Evolutionary conservation across 2,888 invertebrate species (phyloP).

Genomic region (Aspidiotus destructor): DNA sequence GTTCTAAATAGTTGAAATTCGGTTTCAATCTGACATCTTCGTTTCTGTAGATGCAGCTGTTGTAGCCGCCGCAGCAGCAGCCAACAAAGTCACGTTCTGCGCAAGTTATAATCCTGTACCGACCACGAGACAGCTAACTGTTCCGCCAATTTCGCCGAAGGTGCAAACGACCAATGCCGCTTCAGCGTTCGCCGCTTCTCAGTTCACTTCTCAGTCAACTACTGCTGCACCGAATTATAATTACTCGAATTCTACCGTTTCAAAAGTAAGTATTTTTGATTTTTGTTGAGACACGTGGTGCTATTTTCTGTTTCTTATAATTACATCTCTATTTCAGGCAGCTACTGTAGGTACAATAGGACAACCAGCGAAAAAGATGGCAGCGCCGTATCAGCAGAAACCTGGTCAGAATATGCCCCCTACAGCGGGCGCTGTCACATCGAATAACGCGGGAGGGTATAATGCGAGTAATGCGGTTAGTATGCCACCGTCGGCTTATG

Average conservation of each 20-base stretch:
- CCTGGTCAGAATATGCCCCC: background rate
- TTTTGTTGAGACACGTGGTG: background rate
- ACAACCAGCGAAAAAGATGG: conserved; percentile 20
- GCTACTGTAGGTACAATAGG: conserved; percentile 26
- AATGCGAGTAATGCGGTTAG: conserved; percentile 1
- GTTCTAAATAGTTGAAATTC: background rate
- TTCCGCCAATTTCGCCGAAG: conserved; percentile 15
- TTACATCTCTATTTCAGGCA: background rate
- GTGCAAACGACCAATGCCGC: conserved; percentile 5
- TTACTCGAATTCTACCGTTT: background rate
- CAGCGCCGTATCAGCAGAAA: conserved; percentile 15
- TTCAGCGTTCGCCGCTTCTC: conserved; percentile 11
- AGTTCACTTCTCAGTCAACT: background rate
- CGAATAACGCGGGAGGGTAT: conserved; percentile 6
- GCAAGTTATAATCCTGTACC: conserved; percentile 12
- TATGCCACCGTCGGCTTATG: conserved; percentile 5
- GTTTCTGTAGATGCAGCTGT: conserved; percentile 48
- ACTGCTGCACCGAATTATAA: conserved; percentile 14
- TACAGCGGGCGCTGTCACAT: background rate
- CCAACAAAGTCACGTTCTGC: conserved; percentile 32
- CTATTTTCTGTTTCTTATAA: background rate
- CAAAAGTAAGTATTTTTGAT: background rate
- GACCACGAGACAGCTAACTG: conserved; percentile 23
- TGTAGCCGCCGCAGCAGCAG: conserved; percentile 57
- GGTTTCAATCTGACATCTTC: background rate